Conservation (phyloP, 2,888 invertebrate genomes). For the Parapristionchus giblindavisi region DNA sequence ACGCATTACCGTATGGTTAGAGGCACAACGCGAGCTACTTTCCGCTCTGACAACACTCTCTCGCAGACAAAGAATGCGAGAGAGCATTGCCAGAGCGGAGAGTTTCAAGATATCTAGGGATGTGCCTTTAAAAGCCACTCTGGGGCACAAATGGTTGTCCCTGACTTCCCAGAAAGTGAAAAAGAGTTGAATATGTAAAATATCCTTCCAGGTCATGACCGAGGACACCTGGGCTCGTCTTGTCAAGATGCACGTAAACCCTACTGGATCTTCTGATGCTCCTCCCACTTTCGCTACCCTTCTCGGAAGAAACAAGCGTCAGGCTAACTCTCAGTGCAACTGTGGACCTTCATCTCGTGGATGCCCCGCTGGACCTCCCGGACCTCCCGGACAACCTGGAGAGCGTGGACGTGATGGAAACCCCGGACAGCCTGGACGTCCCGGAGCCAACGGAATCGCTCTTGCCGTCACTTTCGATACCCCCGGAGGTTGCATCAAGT, state of each 20-base stretch:
- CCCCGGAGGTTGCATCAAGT: constrained; percentile 30
- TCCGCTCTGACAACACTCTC: too few species aligned
- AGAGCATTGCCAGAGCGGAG: too few species aligned
- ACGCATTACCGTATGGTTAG: too few species aligned
- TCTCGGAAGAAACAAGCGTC: constrained; percentile 34
- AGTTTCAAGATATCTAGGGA: too few species aligned
- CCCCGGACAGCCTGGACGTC: constrained; percentile 30
- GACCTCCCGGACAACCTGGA: constrained; percentile 33
- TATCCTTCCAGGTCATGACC: constrained; percentile 5
- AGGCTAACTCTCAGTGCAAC: constrained; percentile 38
- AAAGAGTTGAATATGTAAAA: background rate
- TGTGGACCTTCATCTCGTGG: constrained; percentile 35
- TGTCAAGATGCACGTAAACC: constrained; percentile 36
- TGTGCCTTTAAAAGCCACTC: too few species aligned
- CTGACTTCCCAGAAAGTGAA: too few species aligned
- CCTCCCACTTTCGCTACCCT: constrained; percentile 38
- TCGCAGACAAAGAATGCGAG: too few species aligned
- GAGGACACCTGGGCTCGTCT: constrained; percentile 36
- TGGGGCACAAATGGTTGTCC: background rate
- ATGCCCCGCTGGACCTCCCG: constrained; percentile 37
- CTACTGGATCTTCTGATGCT: constrained; percentile 34
- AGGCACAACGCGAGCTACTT: too few species aligned
- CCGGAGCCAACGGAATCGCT: constrained; percentile 37
- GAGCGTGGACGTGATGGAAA: constrained; percentile 30
- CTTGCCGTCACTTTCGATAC: constrained; percentile 34